A percentile compares a stretch with the other conserved stretches of the same genome.
phyloP scores from a whole-genome alignment of 2,888 invertebrate species.

The Tipula lateralis region DNA sequence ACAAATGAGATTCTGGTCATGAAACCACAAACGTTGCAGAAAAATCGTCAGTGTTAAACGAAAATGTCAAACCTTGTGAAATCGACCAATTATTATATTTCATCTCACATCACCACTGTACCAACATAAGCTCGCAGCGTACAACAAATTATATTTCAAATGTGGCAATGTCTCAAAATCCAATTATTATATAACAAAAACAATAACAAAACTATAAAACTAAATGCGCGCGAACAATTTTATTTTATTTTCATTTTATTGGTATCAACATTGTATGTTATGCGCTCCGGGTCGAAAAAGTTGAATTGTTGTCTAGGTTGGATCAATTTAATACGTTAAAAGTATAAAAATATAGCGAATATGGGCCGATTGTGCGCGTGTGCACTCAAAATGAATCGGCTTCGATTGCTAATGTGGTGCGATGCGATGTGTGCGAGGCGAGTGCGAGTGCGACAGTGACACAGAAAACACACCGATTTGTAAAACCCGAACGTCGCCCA shows the following conservation, averaged over 20 bases:
- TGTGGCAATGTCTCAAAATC: too few species aligned
- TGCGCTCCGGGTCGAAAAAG: not conserved
- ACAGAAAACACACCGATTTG: not conserved
- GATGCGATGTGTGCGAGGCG: too few species aligned
- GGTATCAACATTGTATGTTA: not conserved
- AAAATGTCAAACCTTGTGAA: too few species aligned
- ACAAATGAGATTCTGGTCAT: too few species aligned
- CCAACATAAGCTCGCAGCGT: too few species aligned
- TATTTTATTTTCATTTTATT: not conserved
- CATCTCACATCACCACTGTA: too few species aligned
- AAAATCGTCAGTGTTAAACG: too few species aligned
- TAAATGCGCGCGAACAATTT: not conserved
- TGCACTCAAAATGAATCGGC: not conserved
- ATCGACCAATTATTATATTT: too few species aligned
- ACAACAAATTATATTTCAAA: too few species aligned
- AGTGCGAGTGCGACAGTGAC: not conserved
- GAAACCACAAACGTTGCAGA: too few species aligned
- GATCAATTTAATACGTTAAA: not conserved
- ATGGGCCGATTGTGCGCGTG: not conserved
- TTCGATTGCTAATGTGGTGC: not conserved
- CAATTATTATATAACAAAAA: not conserved
- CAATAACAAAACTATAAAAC: not conserved
- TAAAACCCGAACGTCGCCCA: not conserved
- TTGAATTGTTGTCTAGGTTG: constrained; percentile 24
- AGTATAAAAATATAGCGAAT: not conserved